A percentile compares a stretch with the other conserved stretches of the same genome.
These are phyloP conservation scores for Drosophila ogumai DNA, from an alignment of 1,140 invertebrate genomes.

Conservation along the genomic window DNA sequence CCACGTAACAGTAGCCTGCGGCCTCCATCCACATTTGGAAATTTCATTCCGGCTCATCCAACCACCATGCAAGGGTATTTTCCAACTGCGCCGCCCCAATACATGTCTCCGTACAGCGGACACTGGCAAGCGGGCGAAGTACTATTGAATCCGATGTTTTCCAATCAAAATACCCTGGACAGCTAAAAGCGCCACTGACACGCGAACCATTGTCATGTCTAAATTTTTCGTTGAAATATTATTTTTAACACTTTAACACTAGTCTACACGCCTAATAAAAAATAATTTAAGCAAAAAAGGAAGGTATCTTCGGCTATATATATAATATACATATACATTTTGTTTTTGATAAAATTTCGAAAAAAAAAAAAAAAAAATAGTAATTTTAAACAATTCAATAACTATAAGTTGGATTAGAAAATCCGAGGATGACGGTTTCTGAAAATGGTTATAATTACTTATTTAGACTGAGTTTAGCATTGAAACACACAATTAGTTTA, in stretches of 20 bases:
- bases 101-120: slow-evolving; percentile 8
- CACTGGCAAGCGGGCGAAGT: background rate
- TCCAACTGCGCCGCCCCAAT: background rate
- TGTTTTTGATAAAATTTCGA: too few relatives aligned
- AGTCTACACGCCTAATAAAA: slow-evolving; percentile 7
- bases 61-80: slow-evolving; percentile 15
- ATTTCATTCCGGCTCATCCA: background rate
- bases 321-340: too few relatives aligned
- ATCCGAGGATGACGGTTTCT: too few relatives aligned
- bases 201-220: background rate
- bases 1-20: background rate
- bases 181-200: background rate
- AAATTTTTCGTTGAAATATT: slow-evolving; percentile 48
- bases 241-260: slow-evolving; percentile 15
- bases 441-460: too few relatives aligned
- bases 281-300: too few relatives aligned
- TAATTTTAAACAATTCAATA: too few relatives aligned
- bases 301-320: too few relatives aligned
- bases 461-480: too few relatives aligned
- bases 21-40: background rate
- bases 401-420: too few relatives aligned
- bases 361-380: too few relatives aligned
- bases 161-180: background rate
- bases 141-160: background rate
- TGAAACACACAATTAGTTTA: background rate